Evolutionary conservation across 1,140 invertebrate genomes (phyloP), one percentile per base, ranked within the genome.

Genomic region (Dinothrombium tinctorium): DNA sequence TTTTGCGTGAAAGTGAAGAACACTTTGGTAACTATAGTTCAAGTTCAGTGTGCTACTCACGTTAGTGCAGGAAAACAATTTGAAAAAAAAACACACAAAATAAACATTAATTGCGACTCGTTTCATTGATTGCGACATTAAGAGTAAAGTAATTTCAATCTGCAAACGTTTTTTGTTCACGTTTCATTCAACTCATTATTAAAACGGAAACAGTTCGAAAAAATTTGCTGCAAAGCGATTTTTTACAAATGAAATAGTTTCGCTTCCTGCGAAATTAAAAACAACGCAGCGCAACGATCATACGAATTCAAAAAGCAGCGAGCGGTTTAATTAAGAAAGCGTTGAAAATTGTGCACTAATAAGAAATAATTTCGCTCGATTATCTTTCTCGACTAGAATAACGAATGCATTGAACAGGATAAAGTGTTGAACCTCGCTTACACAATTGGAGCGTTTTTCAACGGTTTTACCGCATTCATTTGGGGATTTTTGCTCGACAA

Each of bases 401-500:
- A n/a, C 15, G 29, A 17, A 2, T 50, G 49, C 20, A 35, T 37
- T 1, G 26, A 32, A 12, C 50, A 50, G 25, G 50, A 51, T 24
- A 33, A 40, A 3, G 37, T 48, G 9, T 41, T 51, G 7, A 51
- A 51, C 25, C 22, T 51, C 14, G 50, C 49, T 0, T 51, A 42
- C 37, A 50, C 48, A n/a, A 46, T 51, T 14, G 50, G 50, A 9
- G 44, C 40, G 11, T 51, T 51, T 37, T 50, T 51, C 28, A 48
- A 49, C 38, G 50, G 50, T 1, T 50, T 47, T 15, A 44, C 50
- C 1, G 49, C 50, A 5, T 50, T 51, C 22, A 37, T 50, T 4
- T 51, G 49, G 49, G 50, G 50, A 7, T 51, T 51, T 41, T 26
- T 51, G n/a, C 49, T 51, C 1, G 50, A 51, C 21, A 43, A 32